Percentiles rank a stretch among this genome's conserved stretches.
These are phyloP conservation scores for Acipenser transmontanus DNA, from an alignment of 2,797 vertebrate species.

Conservation along the genomic window DNA sequence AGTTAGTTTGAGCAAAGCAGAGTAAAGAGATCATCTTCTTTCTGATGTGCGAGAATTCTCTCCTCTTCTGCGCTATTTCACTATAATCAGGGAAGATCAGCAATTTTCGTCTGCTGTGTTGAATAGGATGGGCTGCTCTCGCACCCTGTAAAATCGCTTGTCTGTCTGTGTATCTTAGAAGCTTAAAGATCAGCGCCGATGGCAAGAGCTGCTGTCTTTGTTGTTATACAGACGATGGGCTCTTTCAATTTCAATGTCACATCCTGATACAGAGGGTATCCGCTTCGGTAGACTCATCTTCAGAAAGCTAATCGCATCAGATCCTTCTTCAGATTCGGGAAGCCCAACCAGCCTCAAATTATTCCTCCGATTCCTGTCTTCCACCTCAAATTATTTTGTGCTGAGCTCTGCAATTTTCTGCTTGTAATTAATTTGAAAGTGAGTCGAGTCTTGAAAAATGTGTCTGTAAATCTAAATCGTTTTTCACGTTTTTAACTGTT, in stretches of 20 bases:
- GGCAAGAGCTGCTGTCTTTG: not conserved
- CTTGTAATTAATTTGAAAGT: too few relatives aligned
- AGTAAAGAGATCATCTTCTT: constrained; percentile 8
- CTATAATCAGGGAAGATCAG: constrained; percentile 4
- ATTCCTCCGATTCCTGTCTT: not conserved
- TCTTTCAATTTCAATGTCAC: not conserved
- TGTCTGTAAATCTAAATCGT: too few relatives aligned
- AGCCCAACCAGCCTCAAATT: constrained; percentile 6
- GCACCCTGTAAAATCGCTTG: not conserved
- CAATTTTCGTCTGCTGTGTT: not conserved
- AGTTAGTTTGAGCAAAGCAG: constrained; percentile 1
- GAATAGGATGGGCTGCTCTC: not conserved
- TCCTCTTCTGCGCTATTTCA: not conserved
- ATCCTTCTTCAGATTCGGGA: constrained; percentile 1
- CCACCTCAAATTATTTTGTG: too few relatives aligned
- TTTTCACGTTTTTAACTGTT: not conserved
- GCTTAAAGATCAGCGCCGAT: not conserved
- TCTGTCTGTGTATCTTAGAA: constrained; percentile 2
- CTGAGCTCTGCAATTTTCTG: too few relatives aligned
- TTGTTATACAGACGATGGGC: constrained; percentile 5
- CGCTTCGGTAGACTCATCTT: constrained; percentile 1
- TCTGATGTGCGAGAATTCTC: not conserved
- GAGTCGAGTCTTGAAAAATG: too few relatives aligned
- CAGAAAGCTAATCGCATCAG: constrained; percentile 1
- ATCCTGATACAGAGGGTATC: not conserved